Evolutionary conservation across 2,888 invertebrate genomes (phyloP).

Genomic region (Nomada goodeniana): DNA sequence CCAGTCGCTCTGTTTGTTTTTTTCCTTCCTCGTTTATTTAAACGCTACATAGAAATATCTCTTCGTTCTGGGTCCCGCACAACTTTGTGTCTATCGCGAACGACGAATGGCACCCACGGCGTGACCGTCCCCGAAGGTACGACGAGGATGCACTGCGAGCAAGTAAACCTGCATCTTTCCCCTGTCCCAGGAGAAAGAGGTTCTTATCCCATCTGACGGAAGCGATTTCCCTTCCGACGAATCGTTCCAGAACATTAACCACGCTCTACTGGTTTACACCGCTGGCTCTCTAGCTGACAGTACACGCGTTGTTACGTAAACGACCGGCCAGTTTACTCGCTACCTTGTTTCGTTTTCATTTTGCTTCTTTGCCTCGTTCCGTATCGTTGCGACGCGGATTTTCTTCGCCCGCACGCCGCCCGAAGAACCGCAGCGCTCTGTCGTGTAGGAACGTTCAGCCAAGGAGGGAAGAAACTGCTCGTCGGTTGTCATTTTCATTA

Average conservation of each 20-base stretch:
- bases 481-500: neutral
- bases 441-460: constrained; percentile 11
- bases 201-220: neutral
- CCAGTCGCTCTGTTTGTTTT: constrained; percentile 13
- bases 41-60: constrained; percentile 75
- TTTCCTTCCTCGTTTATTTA: constrained; percentile 42
- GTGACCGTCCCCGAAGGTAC: constrained; percentile 60
- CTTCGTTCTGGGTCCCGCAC: constrained; percentile 80
- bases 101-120: constrained; percentile 68
- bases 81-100: constrained; percentile 74
- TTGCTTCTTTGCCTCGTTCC: constrained; percentile 1
- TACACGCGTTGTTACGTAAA: constrained; percentile 16
- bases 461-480: neutral
- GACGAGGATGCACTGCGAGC: constrained; percentile 48
- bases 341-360: neutral
- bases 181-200: neutral
- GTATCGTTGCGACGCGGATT: neutral
- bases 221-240: constrained; percentile 13
- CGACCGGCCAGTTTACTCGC: constrained; percentile 14
- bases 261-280: neutral
- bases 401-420: neutral
- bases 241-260: constrained; percentile 14
- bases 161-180: neutral
- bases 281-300: constrained; percentile 30
- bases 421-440: neutral